Percentiles rank a stretch among this genome's conserved stretches.
These are phyloP conservation scores for Heliconius erato DNA, from an alignment of 2,888 invertebrate genomes.

Conservation along the genomic window DNA sequence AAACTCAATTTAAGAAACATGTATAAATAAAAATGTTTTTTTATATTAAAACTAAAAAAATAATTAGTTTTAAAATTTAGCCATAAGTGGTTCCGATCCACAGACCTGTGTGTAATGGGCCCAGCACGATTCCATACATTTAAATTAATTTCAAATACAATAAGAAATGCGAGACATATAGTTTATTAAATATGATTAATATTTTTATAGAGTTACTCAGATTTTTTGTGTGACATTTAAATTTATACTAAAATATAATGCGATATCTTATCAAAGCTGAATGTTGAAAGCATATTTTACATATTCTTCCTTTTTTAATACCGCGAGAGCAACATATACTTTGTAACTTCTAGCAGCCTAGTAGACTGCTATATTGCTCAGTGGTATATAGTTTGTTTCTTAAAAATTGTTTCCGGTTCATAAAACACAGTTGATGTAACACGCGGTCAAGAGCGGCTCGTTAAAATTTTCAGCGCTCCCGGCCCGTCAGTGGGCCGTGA, in stretches of 20 bases:
- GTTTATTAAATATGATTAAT: too few species aligned
- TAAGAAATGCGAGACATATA: too few species aligned
- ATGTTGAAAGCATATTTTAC: neutral
- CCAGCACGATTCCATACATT: conserved; percentile 90
- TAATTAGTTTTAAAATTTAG: too few species aligned
- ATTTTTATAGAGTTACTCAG: too few species aligned
- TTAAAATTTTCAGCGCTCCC: conserved; percentile 12
- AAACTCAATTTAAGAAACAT: too few species aligned
- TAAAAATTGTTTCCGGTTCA: neutral
- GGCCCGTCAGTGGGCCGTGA: neutral
- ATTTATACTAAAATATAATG: neutral
- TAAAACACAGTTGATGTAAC: neutral
- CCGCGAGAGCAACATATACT: too few species aligned
- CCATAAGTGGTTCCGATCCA: conserved; percentile 7
- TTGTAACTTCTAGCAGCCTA: too few species aligned
- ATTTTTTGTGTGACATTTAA: neutral
- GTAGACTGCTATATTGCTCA: neutral
- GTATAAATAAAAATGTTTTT: too few species aligned
- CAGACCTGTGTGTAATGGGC: conserved; percentile 83
- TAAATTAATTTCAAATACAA: too few species aligned
- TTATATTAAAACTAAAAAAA: too few species aligned
- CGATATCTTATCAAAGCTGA: neutral
- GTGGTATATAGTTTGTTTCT: neutral
- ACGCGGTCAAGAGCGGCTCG: neutral
- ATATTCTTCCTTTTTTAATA: too few species aligned